Evolutionary conservation across 1,140 invertebrate genomes (phyloP), one percentile per base, ranked within the genome.

Genomic region (Eciton burchellii): DNA sequence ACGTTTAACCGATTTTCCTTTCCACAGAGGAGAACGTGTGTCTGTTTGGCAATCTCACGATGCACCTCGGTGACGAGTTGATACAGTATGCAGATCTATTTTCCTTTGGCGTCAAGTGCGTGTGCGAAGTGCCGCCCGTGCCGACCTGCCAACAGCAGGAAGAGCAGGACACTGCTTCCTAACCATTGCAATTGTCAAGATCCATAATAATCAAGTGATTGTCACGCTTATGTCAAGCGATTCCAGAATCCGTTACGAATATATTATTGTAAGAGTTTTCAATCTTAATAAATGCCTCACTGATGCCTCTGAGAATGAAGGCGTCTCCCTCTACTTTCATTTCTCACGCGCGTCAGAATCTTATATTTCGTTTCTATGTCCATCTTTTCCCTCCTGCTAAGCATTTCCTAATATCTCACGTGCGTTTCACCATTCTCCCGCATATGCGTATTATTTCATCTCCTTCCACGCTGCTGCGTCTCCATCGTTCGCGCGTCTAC

Each of bases 61-160:
- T 92, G 90, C 41, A 85, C 6, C 9, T 89, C 8, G 89, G 90
- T 0, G 92, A 93, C 41, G 79, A 89, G 68, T 14, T 93, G 12
- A 90, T 74, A 1, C 62, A 84, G 70, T 79, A 26, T 8, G 84
- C 82, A 0, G 43, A 84, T 24, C n/a, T n/a, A n/a, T 89, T 87
- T 12, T 62, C 21, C 52, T 88, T 89, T 0, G 29, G 90, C 45
- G 47, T 91, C 0, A 89, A 88, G 71, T 92, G 92, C 11, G 21
- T 83, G 0, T 93, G 91, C 49, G 90, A 93, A 62, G 87, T 92
- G 1, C 89, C 89, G 66, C 89, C 91, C 0, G 0, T 76, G 0
- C 82, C 82, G 0, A 91, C 87, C 9, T 90, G 90, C 52, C 68
- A 86, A 66, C 70, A 47, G n/a, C n/a, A n/a, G n/a, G n/a, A n/a